A percentile compares a stretch with the other conserved stretches of the same genome.
phyloP scores from a whole-genome alignment of 2,797 vertebrate genomes.

The Masticophis lateralis region DNA sequence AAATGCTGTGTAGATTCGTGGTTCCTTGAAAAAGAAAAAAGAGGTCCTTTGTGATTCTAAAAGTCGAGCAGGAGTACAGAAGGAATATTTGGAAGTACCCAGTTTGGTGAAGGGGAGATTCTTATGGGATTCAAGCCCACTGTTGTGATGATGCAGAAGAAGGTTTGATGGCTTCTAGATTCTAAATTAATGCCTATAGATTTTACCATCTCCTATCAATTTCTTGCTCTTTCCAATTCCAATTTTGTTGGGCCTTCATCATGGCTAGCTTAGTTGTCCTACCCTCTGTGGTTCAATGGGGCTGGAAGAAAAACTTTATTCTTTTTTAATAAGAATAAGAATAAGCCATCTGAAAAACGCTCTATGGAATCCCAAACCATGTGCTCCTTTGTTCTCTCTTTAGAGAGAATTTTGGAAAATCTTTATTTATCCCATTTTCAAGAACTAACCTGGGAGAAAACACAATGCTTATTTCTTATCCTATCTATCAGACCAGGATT shows the following conservation, averaged over 20 bases:
- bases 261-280: background rate
- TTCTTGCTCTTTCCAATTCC: background rate
- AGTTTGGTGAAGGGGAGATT: background rate
- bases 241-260: background rate
- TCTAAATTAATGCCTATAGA: background rate
- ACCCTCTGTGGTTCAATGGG: background rate
- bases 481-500: background rate
- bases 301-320: background rate
- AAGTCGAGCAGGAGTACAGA: background rate
- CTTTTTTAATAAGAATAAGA: background rate
- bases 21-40: background rate
- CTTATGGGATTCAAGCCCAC: background rate
- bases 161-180: background rate
- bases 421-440: background rate
- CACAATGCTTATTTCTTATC: background rate
- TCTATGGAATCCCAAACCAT: background rate
- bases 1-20: background rate
- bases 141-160: background rate
- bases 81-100: background rate
- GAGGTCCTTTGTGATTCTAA: background rate
- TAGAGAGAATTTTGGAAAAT: background rate
- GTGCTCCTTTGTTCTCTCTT: background rate
- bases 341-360: background rate
- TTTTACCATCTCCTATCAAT: background rate
- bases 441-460: background rate